A percentile compares a stretch with the other conserved stretches of the same genome.
These are phyloP conservation scores for Parazoanthus atlanticus DNA, from an alignment of 92 coral and sea anemone genomes.

Conservation along the genomic window DNA sequence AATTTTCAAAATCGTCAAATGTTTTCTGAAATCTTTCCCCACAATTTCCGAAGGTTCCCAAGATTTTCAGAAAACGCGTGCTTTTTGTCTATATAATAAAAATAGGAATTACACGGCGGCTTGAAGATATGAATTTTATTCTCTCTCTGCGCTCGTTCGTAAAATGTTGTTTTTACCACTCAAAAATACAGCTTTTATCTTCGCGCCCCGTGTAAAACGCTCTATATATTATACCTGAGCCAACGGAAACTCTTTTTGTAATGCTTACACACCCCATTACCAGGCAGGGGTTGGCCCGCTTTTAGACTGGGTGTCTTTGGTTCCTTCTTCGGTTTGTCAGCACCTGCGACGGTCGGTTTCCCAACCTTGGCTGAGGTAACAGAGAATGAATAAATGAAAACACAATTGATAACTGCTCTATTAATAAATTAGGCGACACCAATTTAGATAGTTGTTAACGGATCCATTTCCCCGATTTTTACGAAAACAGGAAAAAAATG, in stretches of 20 bases:
- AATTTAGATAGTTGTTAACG: no score
- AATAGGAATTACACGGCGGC: no score
- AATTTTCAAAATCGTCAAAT: no score
- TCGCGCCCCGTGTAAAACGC: no score
- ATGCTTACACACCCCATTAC: conserved; percentile 89
- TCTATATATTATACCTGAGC: conserved; percentile 65
- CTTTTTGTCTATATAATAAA: no score
- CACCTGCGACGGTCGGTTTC: conserved; percentile 10
- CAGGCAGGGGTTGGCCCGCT: conserved; percentile 90
- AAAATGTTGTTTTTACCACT: not conserved
- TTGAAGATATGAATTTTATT: not conserved
- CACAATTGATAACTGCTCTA: not conserved
- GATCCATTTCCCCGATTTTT: not conserved
- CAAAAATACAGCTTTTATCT: no score
- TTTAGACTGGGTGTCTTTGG: conserved; percentile 67
- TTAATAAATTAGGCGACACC: no score
- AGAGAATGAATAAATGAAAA: not conserved
- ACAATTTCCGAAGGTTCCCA: no score
- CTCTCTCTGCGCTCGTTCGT: no score
- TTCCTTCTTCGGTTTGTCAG: conserved; percentile 58
- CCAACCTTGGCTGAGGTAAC: not conserved
- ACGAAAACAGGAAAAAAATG: not conserved
- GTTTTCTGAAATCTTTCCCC: no score
- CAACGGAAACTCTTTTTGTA: conserved; percentile 95
- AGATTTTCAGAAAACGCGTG: no score